A percentile compares a stretch with the other conserved stretches of the same genome.
Conservation (phyloP, 2,113 vertebrate genomes). For the Heptranchias perlo region DNA sequence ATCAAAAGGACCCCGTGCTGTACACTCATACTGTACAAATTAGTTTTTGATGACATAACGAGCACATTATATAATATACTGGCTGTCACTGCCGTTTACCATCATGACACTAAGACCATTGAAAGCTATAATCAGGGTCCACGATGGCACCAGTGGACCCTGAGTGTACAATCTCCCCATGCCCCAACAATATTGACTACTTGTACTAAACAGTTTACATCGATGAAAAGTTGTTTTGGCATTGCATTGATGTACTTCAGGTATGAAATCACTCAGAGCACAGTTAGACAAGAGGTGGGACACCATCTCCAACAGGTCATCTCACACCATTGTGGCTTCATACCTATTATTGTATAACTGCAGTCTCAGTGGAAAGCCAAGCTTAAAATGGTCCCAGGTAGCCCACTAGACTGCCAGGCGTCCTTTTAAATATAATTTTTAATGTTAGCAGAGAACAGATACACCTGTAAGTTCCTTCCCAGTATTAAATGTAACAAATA, state of each 20-base stretch:
- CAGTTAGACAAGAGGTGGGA: background rate
- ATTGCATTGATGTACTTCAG: background rate
- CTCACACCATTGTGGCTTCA: background rate
- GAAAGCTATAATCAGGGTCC: background rate
- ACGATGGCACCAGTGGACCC: background rate
- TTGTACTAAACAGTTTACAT: background rate
- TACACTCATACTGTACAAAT: slow-evolving; percentile 18
- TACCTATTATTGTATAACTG: background rate
- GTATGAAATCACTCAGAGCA: background rate
- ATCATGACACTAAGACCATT: background rate
- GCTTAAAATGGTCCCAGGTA: background rate
- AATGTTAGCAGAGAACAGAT: background rate
- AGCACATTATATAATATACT: background rate
- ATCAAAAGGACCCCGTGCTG: background rate
- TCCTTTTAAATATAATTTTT: background rate
- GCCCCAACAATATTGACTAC: background rate
- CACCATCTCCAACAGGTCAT: background rate
- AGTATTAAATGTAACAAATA: background rate
- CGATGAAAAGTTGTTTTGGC: background rate
- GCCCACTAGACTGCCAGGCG: no score
- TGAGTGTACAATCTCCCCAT: no score
- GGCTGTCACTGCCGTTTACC: background rate
- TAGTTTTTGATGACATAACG: background rate
- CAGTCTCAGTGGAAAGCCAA: background rate
- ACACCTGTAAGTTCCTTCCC: background rate